phyloP scores from a whole-genome alignment of 2,797 vertebrate species.

The Setipinna tenuifilis region DNA sequence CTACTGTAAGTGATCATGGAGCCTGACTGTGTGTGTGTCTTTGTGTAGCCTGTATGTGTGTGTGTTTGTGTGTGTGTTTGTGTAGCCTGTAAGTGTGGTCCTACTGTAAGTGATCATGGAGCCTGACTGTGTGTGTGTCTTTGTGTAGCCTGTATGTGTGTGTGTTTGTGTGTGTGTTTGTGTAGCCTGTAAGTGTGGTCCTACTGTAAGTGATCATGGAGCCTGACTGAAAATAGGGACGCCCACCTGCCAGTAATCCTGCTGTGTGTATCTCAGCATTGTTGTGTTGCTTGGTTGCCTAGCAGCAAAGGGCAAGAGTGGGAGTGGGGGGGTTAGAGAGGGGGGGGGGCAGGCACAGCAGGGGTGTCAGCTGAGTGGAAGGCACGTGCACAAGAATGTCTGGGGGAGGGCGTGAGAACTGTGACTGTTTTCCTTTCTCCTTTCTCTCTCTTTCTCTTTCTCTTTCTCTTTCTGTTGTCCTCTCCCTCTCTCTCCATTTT shows the following conservation, averaged over 20 bases:
- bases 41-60: too few relatives aligned
- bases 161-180: too few relatives aligned
- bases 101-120: background rate
- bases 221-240: background rate
- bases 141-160: too few relatives aligned
- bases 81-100: background rate
- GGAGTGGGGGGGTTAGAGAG: background rate
- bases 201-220: background rate
- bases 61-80: too few relatives aligned
- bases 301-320: background rate
- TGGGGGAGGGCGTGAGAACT: background rate
- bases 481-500: background rate
- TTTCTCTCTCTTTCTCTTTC: background rate
- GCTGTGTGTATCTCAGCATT: background rate
- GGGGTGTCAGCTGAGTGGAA: background rate
- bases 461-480: background rate
- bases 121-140: too few relatives aligned
- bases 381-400: background rate
- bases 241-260: background rate
- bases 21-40: too few relatives aligned
- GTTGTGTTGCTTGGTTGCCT: background rate
- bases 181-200: background rate
- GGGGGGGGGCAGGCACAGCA: background rate
- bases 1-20: background rate
- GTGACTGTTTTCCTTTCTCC: background rate